Evolutionary conservation across 2,113 vertebrate genomes (phyloP).

Genomic region (Hypomesus transpacificus): DNA sequence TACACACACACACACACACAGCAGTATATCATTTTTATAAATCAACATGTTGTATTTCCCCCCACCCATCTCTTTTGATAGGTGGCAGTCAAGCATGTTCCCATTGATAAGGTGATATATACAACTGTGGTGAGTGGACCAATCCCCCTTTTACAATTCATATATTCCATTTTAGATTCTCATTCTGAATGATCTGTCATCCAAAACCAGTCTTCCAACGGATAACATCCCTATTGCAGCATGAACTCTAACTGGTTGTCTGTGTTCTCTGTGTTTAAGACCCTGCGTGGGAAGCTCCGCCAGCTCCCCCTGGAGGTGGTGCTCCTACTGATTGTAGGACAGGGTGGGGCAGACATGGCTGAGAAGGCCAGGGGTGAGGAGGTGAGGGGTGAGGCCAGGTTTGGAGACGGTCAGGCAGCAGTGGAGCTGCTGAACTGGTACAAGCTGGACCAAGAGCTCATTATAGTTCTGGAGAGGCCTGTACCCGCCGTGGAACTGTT

Average conservation of each 20-base stretch:
- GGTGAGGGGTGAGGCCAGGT: not conserved
- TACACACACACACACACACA: not conserved
- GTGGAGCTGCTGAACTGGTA: conserved; percentile 14
- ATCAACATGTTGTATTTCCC: not conserved
- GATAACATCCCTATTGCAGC: not conserved
- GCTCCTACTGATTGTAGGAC: conserved; percentile 2
- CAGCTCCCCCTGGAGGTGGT: conserved; percentile 17
- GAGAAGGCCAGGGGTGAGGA: not conserved
- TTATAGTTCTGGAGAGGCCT: conserved; percentile 16
- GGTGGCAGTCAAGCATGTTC: conserved; percentile 10
- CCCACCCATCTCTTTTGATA: not conserved
- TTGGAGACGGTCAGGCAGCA: not conserved
- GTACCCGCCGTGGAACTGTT: conserved; percentile 12
- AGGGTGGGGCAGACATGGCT: too few relatives aligned
- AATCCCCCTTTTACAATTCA: not conserved
- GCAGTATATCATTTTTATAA: too few relatives aligned
- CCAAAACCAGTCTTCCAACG: too few relatives aligned
- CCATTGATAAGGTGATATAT: not conserved
- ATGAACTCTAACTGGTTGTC: too few relatives aligned
- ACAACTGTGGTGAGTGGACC: conserved; percentile 4
- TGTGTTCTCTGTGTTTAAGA: too few relatives aligned
- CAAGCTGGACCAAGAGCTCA: not conserved
- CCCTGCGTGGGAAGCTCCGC: not conserved
- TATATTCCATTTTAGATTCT: too few relatives aligned
- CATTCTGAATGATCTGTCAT: too few relatives aligned